Conservation (phyloP, 2,797 vertebrate species). For the Mormyrus proboscirostris region DNA sequence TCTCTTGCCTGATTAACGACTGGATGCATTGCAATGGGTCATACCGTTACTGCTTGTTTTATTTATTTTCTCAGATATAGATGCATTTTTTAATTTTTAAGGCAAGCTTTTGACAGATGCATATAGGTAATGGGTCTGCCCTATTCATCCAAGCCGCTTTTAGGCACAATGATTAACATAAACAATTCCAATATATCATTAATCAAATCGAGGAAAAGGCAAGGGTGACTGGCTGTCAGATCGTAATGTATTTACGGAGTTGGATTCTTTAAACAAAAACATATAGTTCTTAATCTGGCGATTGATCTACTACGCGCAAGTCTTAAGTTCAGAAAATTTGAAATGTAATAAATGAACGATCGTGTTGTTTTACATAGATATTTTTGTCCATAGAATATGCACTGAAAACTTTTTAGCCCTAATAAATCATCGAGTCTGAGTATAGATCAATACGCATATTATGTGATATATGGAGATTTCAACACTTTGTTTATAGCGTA, state of each 20-base stretch:
- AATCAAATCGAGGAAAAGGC: conserved; percentile 38
- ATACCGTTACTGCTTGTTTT: conserved; percentile 3
- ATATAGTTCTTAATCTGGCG: not conserved
- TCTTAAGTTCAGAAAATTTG: not conserved
- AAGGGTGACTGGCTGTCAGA: conserved; percentile 32
- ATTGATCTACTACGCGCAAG: not conserved
- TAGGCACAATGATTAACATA: conserved; percentile 42
- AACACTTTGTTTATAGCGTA: not conserved
- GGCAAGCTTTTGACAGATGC: not conserved
- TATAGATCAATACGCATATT: not conserved
- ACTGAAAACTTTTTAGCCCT: not conserved
- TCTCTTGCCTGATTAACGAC: not conserved
- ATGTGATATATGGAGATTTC: not conserved
- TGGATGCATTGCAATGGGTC: conserved; percentile 27
- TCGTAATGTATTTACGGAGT: conserved; percentile 32
- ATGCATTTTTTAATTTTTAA: conserved; percentile 15
- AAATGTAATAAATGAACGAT: not conserved
- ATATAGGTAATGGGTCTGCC: conserved; percentile 13
- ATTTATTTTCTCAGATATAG: not conserved
- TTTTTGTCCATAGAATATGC: not conserved
- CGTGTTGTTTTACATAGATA: not conserved
- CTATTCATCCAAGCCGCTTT: conserved; percentile 16
- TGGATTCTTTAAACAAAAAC: not conserved
- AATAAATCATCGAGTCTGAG: not conserved
- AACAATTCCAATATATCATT: conserved; percentile 35